Evolutionary conservation across 2,797 vertebrate species (phyloP).

Genomic region (Danio aesculapii): DNA sequence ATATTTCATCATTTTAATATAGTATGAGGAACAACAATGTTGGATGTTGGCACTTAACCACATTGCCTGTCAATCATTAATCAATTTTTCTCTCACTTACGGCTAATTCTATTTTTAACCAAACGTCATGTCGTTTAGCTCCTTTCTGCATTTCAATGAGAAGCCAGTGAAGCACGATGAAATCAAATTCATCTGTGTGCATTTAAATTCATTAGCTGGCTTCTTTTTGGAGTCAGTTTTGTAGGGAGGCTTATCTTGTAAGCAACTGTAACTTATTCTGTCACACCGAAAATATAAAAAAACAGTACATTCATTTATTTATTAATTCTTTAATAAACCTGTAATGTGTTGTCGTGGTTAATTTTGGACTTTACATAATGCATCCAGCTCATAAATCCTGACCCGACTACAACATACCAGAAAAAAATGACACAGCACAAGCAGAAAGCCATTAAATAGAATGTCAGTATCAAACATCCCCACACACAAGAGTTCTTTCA

Average conservation of each 20-base stretch:
- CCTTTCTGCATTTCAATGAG: not conserved
- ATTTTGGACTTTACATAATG: not conserved
- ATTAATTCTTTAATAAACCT: no score
- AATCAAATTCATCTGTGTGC: not conserved
- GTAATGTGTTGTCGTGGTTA: not conserved
- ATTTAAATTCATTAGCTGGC: constrained; percentile 2
- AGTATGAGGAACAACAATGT: no score
- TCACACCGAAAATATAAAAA: no score
- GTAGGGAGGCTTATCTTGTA: no score
- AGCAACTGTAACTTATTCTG: no score
- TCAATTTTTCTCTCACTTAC: not conserved
- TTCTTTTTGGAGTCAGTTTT: no score
- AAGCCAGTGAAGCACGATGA: not conserved
- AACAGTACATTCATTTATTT: no score
- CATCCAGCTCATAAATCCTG: constrained; percentile 44
- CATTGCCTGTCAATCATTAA: not conserved
- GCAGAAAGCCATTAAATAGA: not conserved
- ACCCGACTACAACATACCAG: constrained; percentile 15
- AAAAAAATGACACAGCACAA: not conserved
- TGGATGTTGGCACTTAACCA: not conserved
- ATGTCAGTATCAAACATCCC: not conserved
- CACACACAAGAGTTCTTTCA: constrained; percentile 17
- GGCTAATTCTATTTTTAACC: constrained; percentile 11
- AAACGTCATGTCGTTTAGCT: not conserved
- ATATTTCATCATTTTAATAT: no score